phyloP scores from a whole-genome alignment of 2,888 invertebrate genomes.

The Amphiduros pacificus region DNA sequence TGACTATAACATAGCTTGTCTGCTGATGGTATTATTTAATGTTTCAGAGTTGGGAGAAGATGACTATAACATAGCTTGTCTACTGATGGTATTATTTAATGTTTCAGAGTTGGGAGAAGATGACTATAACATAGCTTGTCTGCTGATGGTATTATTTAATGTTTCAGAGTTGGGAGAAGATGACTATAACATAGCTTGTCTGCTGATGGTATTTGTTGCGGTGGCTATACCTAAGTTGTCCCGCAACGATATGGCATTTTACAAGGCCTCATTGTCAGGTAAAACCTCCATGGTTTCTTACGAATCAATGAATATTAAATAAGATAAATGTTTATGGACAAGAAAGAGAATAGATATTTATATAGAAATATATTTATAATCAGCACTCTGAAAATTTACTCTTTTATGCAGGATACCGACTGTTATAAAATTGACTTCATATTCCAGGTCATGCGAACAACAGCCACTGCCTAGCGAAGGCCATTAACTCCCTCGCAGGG shows the following conservation, averaged over 20 bases:
- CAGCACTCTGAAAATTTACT: too few species aligned
- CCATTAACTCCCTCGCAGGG: slow-evolving; percentile 69
- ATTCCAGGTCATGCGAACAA: slow-evolving; percentile 96
- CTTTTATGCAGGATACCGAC: too few species aligned
- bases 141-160: not conserved
- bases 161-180: slow-evolving; percentile 70
- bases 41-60: slow-evolving; percentile 81
- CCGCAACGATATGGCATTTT: slow-evolving; percentile 76
- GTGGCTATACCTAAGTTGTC: slow-evolving; percentile 95
- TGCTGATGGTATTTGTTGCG: slow-evolving; percentile 98
- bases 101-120: too few species aligned
- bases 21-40: slow-evolving; percentile 98
- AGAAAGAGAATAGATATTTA: too few species aligned
- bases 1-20: slow-evolving; percentile 71
- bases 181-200: slow-evolving; percentile 71
- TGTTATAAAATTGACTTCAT: not conserved
- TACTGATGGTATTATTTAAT: slow-evolving; percentile 98
- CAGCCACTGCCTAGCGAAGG: slow-evolving; percentile 93
- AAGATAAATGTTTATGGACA: too few species aligned
- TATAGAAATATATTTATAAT: too few species aligned
- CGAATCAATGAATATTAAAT: too few species aligned
- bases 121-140: too few species aligned
- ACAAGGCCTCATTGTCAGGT: slow-evolving; percentile 60
- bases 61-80: slow-evolving; percentile 71
- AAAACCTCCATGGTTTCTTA: slow-evolving; percentile 1